phyloP scores from a whole-genome alignment of 2,113 vertebrate species.

The Pterophyllum scalare region DNA sequence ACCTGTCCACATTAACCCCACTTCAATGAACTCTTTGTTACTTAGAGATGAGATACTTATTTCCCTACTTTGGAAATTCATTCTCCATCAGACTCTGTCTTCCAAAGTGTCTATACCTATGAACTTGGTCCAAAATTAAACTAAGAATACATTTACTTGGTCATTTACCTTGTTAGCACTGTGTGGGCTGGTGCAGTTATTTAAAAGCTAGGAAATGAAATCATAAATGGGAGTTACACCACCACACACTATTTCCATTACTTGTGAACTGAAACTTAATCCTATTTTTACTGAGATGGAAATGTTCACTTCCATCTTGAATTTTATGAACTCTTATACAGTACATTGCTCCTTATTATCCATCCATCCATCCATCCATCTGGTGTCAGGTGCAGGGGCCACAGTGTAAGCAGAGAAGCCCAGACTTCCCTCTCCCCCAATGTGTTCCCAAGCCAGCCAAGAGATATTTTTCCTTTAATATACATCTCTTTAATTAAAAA shows the following conservation, averaged over 20 bases:
- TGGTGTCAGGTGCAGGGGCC: no score
- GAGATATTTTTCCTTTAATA: not conserved
- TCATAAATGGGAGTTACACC: not conserved
- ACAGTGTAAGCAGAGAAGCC: no score
- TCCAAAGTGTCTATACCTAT: no score
- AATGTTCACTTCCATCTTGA: not conserved
- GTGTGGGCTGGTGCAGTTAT: not conserved
- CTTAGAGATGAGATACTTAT: not conserved
- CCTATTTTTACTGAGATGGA: not conserved
- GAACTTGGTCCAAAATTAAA: not conserved
- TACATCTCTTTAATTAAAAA: not conserved
- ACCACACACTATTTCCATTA: not conserved
- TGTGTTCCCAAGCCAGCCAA: no score
- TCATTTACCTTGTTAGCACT: not conserved
- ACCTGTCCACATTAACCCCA: not conserved
- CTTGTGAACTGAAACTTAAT: not conserved
- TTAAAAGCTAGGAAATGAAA: not conserved
- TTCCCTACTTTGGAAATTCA: not conserved
- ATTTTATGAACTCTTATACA: not conserved
- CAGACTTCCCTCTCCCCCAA: no score
- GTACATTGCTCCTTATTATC: not conserved
- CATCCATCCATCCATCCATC: not conserved
- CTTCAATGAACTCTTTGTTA: constrained; percentile 54
- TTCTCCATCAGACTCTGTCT: not conserved
- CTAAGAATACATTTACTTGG: not conserved